Evolutionary conservation across 2,113 vertebrate species (phyloP).

Genomic region (Triplophysa siluroides): DNA sequence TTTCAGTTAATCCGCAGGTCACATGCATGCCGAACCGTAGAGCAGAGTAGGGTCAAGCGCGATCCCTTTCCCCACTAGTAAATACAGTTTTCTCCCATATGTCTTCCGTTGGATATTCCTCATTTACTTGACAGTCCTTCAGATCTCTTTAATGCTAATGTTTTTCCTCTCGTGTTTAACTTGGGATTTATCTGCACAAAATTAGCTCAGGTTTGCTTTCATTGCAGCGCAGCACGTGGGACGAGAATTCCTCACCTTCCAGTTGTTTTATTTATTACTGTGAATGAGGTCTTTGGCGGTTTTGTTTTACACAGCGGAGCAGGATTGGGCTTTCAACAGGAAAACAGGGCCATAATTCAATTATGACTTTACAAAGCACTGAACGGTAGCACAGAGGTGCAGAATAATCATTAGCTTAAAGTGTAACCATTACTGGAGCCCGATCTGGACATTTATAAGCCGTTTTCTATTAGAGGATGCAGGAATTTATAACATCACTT

Average conservation of each 20-base stretch:
- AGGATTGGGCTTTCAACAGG: slow-evolving; percentile 9
- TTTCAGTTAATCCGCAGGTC: too few relatives aligned
- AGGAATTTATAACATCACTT: neutral
- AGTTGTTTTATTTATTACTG: slow-evolving; percentile 31
- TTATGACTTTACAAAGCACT: slow-evolving; percentile 27
- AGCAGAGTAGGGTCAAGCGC: too few relatives aligned
- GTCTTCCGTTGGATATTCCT: too few relatives aligned
- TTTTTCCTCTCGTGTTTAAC: neutral
- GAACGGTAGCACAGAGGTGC: neutral
- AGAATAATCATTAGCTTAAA: neutral
- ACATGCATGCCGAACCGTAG: too few relatives aligned
- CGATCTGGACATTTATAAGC: slow-evolving; percentile 1
- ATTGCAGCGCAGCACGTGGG: neutral
- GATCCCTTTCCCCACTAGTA: neutral
- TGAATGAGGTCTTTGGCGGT: slow-evolving; percentile 8
- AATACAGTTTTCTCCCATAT: neutral
- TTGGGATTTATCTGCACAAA: neutral
- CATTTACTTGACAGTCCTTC: neutral
- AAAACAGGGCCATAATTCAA: slow-evolving; percentile 20
- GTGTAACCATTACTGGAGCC: neutral
- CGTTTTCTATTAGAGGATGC: neutral
- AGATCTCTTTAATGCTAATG: neutral
- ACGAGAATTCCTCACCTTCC: neutral
- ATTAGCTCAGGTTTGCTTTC: neutral
- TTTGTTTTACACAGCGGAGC: slow-evolving; percentile 29